Base-by-base conservation (phyloP, 2,797 vertebrate genomes). In the Catostomus latipinnis region DNA sequence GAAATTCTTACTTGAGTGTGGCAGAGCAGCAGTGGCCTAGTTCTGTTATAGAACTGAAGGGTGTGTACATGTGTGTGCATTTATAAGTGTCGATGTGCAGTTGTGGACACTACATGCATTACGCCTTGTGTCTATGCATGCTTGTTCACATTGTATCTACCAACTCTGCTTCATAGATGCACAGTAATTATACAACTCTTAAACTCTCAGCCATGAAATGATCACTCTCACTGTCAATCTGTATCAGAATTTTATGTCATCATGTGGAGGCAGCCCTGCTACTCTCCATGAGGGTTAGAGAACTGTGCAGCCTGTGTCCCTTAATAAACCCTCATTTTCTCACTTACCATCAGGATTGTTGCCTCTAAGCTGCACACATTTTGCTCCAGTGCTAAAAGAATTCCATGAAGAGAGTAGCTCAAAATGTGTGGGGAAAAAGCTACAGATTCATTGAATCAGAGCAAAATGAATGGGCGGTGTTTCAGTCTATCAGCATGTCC, bases 1-100 rank as follows among this genome's bases (percentile, higher is more conserved):
- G 50, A 74, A 74, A 81, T 76, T 43, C 46, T 56, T 65, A 68
- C 71, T 78, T 34, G 53, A 82, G 81, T 67, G 67, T 82, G 63
- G 71, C 62, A 74, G 80, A 73, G 62, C 62, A 67, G 46, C 68
- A 71, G 22, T 85, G 84, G 86, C 86, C 86, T 84, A 83, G 65
- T 87, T 87, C 74, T 83, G 43, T 56, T 57, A 72, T 46, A 78
- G 67, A 43, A 62, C 57, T 74, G 52, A 74, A 69, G 22, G 3
- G 52, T 57, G 68, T 48, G 43, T 14, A n/a, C 22, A n/a, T 61
- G 61, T 80, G 74, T 63, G 66, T 61, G 46, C 65, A 48, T 43
- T 22, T 22, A 22, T 22, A 22, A 22, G 48, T 60, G 45, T 53
- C 13, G 1, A 34, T 60, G 71, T 60, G 50, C 49, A 14, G 13